Evolutionary conservation across 2,113 vertebrate genomes (phyloP).

Genomic region (Cephalophus harveyi): DNA sequence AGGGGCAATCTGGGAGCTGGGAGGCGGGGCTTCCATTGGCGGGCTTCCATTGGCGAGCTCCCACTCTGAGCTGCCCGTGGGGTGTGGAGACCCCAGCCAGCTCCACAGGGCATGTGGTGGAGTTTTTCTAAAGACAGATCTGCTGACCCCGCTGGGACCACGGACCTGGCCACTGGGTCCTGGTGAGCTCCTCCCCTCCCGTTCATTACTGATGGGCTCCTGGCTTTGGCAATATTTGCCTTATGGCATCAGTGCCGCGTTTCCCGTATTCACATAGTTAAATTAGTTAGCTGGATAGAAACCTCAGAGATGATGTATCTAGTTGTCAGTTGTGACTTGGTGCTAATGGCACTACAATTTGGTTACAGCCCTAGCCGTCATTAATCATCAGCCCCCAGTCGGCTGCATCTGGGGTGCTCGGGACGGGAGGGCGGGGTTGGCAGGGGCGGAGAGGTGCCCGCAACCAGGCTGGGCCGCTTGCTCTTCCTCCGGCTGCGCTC

Average conservation of each 20-base stretch:
- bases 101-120: neutral
- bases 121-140: slow-evolving; percentile 48
- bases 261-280: slow-evolving; percentile 83
- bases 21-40: no score
- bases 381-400: slow-evolving; percentile 82
- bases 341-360: slow-evolving; percentile 86
- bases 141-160: neutral
- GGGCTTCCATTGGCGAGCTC: neutral
- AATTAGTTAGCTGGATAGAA: slow-evolving; percentile 85
- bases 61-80: accelerated
- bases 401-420: slow-evolving; percentile 72
- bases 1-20: neutral
- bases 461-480: neutral
- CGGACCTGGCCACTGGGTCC: neutral
- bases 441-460: neutral
- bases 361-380: slow-evolving; percentile 82
- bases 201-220: slow-evolving; percentile 59
- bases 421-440: slow-evolving; percentile 27
- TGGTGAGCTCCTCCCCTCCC: neutral
- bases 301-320: slow-evolving; percentile 84
- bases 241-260: slow-evolving; percentile 75
- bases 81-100: neutral
- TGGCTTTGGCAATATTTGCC: slow-evolving; percentile 74
- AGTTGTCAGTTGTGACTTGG: slow-evolving; percentile 86
- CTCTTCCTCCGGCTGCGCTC: neutral